Evolutionary conservation across 2,797 vertebrate species (phyloP).

Genomic region (Muscicapa comitata): DNA sequence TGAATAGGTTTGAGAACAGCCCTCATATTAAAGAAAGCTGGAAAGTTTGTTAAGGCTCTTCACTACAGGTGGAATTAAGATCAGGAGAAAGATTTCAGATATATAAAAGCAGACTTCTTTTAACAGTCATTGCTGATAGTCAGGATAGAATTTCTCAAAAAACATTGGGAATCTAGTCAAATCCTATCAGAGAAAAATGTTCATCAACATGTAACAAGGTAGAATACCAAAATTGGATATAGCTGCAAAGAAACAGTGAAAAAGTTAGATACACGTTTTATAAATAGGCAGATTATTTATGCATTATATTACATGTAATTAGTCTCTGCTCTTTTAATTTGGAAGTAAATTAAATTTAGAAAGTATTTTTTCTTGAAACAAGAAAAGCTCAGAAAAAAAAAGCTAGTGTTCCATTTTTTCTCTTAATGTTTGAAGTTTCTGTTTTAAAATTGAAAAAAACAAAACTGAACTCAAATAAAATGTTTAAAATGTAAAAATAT

Average conservation of each 20-base stretch:
- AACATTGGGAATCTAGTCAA: background rate
- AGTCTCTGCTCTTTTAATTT: background rate
- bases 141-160: background rate
- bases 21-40: background rate
- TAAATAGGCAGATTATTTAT: background rate
- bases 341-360: accelerated
- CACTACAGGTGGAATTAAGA: background rate
- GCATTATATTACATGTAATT: background rate
- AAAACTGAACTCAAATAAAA: background rate
- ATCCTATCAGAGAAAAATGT: background rate
- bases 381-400: background rate
- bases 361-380: background rate
- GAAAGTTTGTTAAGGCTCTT: background rate
- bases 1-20: background rate
- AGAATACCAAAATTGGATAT: background rate
- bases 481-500: background rate
- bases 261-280: background rate
- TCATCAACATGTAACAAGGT: background rate
- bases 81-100: background rate
- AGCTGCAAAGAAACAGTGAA: background rate
- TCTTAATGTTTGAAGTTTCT: background rate
- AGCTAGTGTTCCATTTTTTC: background rate
- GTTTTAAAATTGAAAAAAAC: background rate
- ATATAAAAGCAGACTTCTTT: background rate
- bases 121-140: background rate